Evolutionary conservation across 2,113 vertebrate genomes (phyloP), one percentile per base, ranked within the genome.

Genomic region (Paracanthobrama guichenoti): DNA sequence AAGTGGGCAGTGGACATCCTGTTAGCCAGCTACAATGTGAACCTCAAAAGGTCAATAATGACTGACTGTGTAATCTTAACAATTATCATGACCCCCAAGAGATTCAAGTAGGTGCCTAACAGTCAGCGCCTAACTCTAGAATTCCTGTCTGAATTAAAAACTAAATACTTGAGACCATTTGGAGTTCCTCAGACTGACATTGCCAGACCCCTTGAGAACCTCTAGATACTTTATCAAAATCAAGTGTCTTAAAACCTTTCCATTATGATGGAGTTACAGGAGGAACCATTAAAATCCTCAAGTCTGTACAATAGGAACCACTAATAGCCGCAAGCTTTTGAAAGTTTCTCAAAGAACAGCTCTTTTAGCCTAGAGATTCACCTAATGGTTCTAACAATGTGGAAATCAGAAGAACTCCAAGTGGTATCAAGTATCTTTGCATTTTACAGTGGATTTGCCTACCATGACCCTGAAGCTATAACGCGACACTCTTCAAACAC

Each of bases 401-500:
- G 39, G 20, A 4, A 44, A 71, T 12, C 18, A 44, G 20, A 22
- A 2, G 6, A 39, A 67, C 31, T 35, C 5, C 5, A 35, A 16
- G 13, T 55, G 18, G 1, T 20, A 18, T 55, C 6, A 20, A 55
- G 53, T 55, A 55, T 60, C 59, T 60, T 60, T 24, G n/a, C 59
- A 60, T 20, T 55, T 55, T 20, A 55, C 7, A 39, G 2, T 69
- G 18, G 31, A 69, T 69, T 76, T 82, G 48, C 39, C 80, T 57
- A 35, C 9, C 7, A 1, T 86, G 73, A 72, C 64, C 79, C 50
- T 69, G 50, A 72, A n/a, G 55, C 46, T 67, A 69, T 22, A n/a
- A 26, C 35, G 26, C 60, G 39, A 55, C 4, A 13, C 1, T 72
- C 35, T 46, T 46, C 18, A 84, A 82, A 75, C 85, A 80, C 83